Evolutionary conservation across 1,140 invertebrate species (phyloP).

Genomic region (Neomicropteryx cornuta): DNA sequence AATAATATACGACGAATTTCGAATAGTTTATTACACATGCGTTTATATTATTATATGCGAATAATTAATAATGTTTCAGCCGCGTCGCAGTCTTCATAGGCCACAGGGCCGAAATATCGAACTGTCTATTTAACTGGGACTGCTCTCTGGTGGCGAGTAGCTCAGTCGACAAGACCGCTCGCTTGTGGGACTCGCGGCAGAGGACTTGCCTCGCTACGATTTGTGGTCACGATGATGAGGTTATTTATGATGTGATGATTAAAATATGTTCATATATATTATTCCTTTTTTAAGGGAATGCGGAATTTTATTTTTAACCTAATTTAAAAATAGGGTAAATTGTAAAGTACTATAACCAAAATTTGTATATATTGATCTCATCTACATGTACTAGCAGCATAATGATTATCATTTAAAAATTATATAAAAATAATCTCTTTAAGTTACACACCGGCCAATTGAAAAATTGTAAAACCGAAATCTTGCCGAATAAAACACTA

Average conservation of each 20-base stretch:
- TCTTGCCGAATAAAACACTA: too few relatives aligned
- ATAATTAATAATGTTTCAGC: slow-evolving; percentile 37
- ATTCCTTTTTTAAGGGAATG: too few relatives aligned
- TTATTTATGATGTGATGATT: slow-evolving; percentile 13
- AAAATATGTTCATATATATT: slow-evolving; percentile 5
- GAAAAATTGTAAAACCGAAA: too few relatives aligned
- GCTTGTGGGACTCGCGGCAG: slow-evolving; percentile 58
- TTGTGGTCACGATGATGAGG: slow-evolving; percentile 59
- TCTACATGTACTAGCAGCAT: too few relatives aligned
- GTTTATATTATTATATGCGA: slow-evolving; percentile 5
- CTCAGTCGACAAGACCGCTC: slow-evolving; percentile 63
- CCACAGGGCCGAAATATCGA: slow-evolving; percentile 62
- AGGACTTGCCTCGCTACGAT: slow-evolving; percentile 49
- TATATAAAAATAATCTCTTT: too few relatives aligned
- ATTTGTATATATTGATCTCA: too few relatives aligned
- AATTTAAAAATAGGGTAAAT: too few relatives aligned
- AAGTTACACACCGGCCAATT: too few relatives aligned
- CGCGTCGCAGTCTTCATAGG: slow-evolving; percentile 50
- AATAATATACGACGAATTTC: background rate
- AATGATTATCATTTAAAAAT: too few relatives aligned
- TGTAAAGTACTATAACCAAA: too few relatives aligned
- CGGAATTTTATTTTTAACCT: too few relatives aligned
- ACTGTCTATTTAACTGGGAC: slow-evolving; percentile 64
- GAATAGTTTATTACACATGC: slow-evolving; percentile 1
- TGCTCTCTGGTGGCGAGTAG: slow-evolving; percentile 57